Base-by-base conservation (phyloP, 37 sponge, comb jelly and placozoan species). In the Halisarca cf. caerulea region DNA sequence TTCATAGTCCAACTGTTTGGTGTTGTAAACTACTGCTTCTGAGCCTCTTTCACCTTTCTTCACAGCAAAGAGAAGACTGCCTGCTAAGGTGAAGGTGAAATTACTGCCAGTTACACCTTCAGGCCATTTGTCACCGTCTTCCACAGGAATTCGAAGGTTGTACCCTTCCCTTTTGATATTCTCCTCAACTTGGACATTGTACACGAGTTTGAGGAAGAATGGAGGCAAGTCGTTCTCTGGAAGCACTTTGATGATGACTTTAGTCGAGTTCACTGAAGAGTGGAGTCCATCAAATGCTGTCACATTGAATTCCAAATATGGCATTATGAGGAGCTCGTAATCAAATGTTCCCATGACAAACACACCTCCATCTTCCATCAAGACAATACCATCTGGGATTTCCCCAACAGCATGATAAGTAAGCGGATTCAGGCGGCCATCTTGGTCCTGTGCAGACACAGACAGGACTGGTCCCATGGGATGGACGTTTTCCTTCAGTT, bases 161-260 rank as follows among this genome's bases (percentile, higher is more conserved):
- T 9, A 38, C 35, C 40, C 42, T 23, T 83, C 59, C 40, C 86
- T 58, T 35, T 80, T 61, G 8, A 78, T 36, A 58, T 90, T 90
- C 60, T 90, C 91, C 14, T 77, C 39, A 23, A 90, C 25, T 37
- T 36, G 24, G 30, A 83, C 86, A 0, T 4, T 43, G 36, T 66
- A 35, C 23, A 47, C 58, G 34, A 83, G 79, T 21, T 74, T 78
- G 24, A 57, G 24, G 77, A 90, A 90, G 18, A 78, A 77, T 36
- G 91, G 91, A 11, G 80, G 36, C 24, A 82, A 66, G 14, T 90
- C 91, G 66, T 90, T 90, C 14, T 83, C 79, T 69, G 86, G 83
- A 35, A 73, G 59, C 23, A 90, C 80, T 7, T 42, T 28, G 33
- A 90, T 55, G 1, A 51, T 83, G 39, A 90, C 47, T 5, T 60